A percentile compares a stretch with the other conserved stretches of the same genome.
phyloP scores from a whole-genome alignment of 1,140 invertebrate genomes.

The Pseudobourletiella spinata region DNA sequence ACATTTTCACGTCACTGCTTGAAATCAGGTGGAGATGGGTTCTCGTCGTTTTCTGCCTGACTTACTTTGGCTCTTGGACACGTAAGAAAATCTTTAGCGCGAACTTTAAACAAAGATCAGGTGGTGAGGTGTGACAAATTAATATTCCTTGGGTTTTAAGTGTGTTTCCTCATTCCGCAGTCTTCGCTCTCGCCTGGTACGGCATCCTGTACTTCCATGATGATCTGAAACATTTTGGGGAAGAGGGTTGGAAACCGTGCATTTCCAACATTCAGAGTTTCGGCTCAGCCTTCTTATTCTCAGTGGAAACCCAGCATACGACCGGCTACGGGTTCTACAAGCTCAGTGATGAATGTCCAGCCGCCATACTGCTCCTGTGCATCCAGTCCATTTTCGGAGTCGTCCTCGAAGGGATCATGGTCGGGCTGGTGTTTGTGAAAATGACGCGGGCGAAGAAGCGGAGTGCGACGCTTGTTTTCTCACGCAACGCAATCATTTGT shows the following conservation, averaged over 20 bases:
- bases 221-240: constrained; percentile 1
- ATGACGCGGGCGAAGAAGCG: constrained; percentile 83
- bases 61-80: constrained; percentile 23
- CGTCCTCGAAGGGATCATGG: constrained; percentile 42
- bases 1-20: constrained; percentile 21
- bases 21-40: constrained; percentile 26
- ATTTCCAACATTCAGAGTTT: constrained; percentile 17
- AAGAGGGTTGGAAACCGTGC: constrained; percentile 21
- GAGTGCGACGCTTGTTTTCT: constrained; percentile 84
- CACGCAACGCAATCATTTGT: constrained; percentile 69
- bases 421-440: constrained; percentile 81
- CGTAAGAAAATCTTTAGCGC: too few relatives aligned
- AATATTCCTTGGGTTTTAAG: too few relatives aligned
- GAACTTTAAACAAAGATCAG: too few relatives aligned
- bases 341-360: constrained; percentile 22
- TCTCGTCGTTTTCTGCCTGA: constrained; percentile 15
- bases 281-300: constrained; percentile 17
- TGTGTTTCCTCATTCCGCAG: constrained; percentile 9
- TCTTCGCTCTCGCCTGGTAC: constrained; percentile 21
- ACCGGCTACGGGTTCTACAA: constrained; percentile 26
- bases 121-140: too few relatives aligned
- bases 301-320: too few relatives aligned
- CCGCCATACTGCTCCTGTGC: constrained; percentile 17
- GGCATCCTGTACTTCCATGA: constrained; percentile 13
- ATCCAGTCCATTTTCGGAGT: constrained; percentile 25